phyloP scores from a whole-genome alignment of 2,888 invertebrate species.

The Subacronicta megacephala region DNA sequence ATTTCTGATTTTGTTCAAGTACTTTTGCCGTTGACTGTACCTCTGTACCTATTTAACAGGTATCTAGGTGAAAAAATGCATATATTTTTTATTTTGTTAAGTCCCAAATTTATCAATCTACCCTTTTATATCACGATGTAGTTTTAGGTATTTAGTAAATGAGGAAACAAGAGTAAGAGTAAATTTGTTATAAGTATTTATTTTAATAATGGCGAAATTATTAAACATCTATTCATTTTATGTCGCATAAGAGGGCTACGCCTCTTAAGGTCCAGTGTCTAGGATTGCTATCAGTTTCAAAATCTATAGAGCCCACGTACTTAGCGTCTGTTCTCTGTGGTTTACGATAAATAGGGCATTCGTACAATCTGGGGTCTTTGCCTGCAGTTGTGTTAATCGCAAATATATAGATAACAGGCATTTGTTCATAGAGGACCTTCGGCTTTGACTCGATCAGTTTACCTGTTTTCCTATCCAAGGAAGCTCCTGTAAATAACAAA shows the following conservation, averaged over 20 bases:
- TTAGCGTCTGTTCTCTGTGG: slow-evolving; percentile 98
- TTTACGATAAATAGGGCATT: slow-evolving; percentile 99
- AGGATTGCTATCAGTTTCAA: slow-evolving; percentile 97
- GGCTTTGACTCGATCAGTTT: slow-evolving; percentile 97
- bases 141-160: too few species aligned
- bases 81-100: too few species aligned
- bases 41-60: too few species aligned
- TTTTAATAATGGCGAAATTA: too few species aligned
- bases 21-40: too few species aligned
- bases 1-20: too few species aligned
- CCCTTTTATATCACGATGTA: too few species aligned
- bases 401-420: slow-evolving; percentile 99
- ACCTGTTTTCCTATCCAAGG: slow-evolving; percentile 95
- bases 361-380: slow-evolving; percentile 97
- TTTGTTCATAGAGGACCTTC: slow-evolving; percentile 97
- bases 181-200: too few species aligned
- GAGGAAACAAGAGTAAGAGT: too few species aligned
- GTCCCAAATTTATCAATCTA: too few species aligned
- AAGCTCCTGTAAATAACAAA: slow-evolving; percentile 90
- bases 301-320: slow-evolving; percentile 98
- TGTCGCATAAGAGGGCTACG: slow-evolving; percentile 98
- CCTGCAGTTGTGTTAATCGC: slow-evolving; percentile 98
- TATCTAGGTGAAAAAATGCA: too few species aligned
- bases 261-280: slow-evolving; percentile 98
- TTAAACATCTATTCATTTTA: slow-evolving; percentile 95